These are phyloP conservation scores for Cryptocephalus primarius DNA, from an alignment of 2,888 invertebrate species.

Conservation along the genomic window DNA sequence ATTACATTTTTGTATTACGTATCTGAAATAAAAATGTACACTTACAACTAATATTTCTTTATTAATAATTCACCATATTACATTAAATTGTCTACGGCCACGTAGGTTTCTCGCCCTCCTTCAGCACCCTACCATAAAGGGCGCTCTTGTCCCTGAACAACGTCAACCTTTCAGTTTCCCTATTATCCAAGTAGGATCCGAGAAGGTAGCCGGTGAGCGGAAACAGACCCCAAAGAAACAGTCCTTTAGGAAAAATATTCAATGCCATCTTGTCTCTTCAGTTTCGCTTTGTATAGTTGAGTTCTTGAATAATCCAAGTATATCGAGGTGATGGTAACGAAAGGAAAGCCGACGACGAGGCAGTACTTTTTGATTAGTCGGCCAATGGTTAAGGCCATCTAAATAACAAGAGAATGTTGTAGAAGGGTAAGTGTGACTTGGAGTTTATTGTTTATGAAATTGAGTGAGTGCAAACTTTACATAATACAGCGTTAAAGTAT, in stretches of 20 bases:
- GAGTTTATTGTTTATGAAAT: too few relatives aligned
- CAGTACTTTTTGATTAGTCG: constrained; percentile 51
- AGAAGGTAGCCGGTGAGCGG: constrained; percentile 48
- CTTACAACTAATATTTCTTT: background rate
- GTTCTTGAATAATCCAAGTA: constrained; percentile 65
- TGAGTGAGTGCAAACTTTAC: too few relatives aligned
- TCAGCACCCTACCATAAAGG: constrained; percentile 56
- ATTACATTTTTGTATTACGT: too few relatives aligned
- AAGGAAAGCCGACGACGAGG: constrained; percentile 57
- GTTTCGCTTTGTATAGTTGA: constrained; percentile 51
- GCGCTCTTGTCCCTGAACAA: constrained; percentile 70
- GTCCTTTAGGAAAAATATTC: constrained; percentile 44
- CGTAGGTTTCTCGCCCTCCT: constrained; percentile 57
- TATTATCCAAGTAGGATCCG: constrained; percentile 54
- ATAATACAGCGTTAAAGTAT: too few relatives aligned
- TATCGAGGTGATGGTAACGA: constrained; percentile 46
- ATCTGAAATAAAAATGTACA: background rate
- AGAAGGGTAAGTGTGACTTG: too few relatives aligned
- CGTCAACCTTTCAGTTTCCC: constrained; percentile 61
- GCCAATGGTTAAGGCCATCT: constrained; percentile 42
- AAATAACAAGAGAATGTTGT: constrained; percentile 15
- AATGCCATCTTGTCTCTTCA: constrained; percentile 36
- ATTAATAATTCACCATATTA: background rate
- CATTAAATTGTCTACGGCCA: constrained; percentile 46
- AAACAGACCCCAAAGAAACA: constrained; percentile 34